Base-by-base conservation (phyloP, 2,888 invertebrate species). In the Tholera decimalis region DNA sequence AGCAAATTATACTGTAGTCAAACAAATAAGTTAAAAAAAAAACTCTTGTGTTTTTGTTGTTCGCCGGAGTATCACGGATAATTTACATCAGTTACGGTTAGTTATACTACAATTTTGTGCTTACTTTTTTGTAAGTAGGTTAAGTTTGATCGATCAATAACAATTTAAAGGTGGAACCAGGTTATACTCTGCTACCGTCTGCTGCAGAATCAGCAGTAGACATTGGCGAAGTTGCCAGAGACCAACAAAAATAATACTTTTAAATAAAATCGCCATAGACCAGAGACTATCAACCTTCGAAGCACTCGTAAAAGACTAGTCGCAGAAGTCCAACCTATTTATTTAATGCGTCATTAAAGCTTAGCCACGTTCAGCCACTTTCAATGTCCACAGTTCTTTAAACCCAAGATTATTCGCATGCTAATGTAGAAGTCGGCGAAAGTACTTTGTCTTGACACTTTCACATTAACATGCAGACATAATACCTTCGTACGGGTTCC, bases 371-470 rank as follows among this genome's bases (percentile, higher is more conserved):
- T 35, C 15, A 43, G 55, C 37, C 30, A 41, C 53, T 59, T 65
- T 65, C 59, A 77, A 65, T 53, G 58, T 58, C 67, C 35, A 61
- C 56, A 54, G 58, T 81, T 79, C 80, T 76, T 72, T 67, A 67
- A 63, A 59, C 60, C 50, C 72, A 69, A 74, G 83, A 84, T 83
- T 81, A 88, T 91, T 85, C 85, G 86, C 88, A 91, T 90, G 85
- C 84, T 84, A 83, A 88, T 80, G 61, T 61, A 63, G 80, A 71
- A 81, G 82, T 71, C 65, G 84, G 88, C 88, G 92, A 91, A 91
- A 92, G 91, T 87, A 85, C 85, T 88, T 88, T 89, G 89, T 88
- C 83, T 83, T 85, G 74, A 81, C 81, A 86, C 92, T 92, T 93
- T 92, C 92, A 87, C 92, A 89, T 91, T 87, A 87, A 79, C 82